Evolutionary conservation across 2,113 vertebrate genomes (phyloP).

Genomic region (Caranx melampygus): DNA sequence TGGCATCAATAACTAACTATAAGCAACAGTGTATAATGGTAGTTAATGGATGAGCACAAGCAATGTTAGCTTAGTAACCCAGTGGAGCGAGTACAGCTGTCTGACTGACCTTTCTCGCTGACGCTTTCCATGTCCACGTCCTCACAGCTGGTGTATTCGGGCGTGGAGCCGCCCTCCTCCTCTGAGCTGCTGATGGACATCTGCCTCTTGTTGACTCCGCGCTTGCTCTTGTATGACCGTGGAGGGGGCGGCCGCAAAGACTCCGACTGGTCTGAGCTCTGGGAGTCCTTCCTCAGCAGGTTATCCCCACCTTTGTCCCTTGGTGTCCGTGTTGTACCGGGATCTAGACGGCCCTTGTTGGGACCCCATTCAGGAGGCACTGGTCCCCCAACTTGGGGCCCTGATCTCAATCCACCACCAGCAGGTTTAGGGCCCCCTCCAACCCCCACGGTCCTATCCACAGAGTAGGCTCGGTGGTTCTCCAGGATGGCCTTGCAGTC

Average conservation of each 20-base stretch:
- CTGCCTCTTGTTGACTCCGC: constrained; percentile 94
- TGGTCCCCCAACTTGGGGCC: constrained; percentile 79
- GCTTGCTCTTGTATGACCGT: constrained; percentile 92
- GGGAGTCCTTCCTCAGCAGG: constrained; percentile 96
- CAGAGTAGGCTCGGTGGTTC: constrained; percentile 87
- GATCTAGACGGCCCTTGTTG: constrained; percentile 90
- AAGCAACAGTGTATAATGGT: not conserved
- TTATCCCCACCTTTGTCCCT: constrained; percentile 91
- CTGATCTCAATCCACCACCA: constrained; percentile 80
- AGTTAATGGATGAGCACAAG: not conserved
- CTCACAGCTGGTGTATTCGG: constrained; percentile 99
- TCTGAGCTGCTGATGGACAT: constrained; percentile 99
- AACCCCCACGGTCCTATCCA: constrained; percentile 91
- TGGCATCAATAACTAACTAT: not conserved
- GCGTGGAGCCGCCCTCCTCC: constrained; percentile 98
- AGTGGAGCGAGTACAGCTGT: constrained; percentile 49
- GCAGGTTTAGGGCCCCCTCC: constrained; percentile 84
- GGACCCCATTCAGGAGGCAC: constrained; percentile 87
- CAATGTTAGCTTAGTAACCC: constrained; percentile 17
- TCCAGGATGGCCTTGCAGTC: constrained; percentile 86
- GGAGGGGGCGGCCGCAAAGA: constrained; percentile 94
- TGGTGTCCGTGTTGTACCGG: constrained; percentile 88
- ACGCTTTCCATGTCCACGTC: constrained; percentile 98
- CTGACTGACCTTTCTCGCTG: constrained; percentile 95
- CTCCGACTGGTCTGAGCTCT: constrained; percentile 98